A percentile compares a stretch with the other conserved stretches of the same genome.
These are phyloP conservation scores for Dolichotis patagonum DNA, from an alignment of 2,113 vertebrate species.

Conservation along the genomic window DNA sequence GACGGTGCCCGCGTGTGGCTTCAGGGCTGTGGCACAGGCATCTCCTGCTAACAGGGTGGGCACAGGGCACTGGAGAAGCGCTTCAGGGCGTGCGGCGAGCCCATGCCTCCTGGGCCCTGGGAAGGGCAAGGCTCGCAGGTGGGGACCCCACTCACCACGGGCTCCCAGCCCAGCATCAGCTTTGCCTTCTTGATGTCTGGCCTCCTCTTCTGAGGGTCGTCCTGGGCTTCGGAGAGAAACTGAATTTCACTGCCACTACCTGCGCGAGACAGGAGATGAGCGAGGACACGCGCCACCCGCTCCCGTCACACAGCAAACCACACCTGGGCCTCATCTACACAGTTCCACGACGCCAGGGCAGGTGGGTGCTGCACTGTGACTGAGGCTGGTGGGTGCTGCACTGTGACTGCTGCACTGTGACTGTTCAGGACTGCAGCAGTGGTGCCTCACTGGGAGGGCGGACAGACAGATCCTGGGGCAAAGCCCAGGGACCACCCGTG, in stretches of 20 bases:
- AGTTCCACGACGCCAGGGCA: neutral
- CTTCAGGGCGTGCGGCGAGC: neutral
- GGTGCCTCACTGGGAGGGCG: neutral
- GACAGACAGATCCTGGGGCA: neutral
- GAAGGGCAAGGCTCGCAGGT: neutral
- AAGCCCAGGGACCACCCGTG: neutral
- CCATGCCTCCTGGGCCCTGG: neutral
- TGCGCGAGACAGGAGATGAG: conserved; percentile 50
- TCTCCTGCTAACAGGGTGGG: neutral
- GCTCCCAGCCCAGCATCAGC: conserved; percentile 96
- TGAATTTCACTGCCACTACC: conserved; percentile 97
- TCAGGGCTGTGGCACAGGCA: neutral
- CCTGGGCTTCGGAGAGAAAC: conserved; percentile 98
- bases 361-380: neutral
- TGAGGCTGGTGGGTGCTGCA: neutral
- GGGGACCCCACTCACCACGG: conserved; percentile 91
- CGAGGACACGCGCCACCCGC: neutral
- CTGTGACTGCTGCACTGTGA: neutral
- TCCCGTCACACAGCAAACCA: neutral
- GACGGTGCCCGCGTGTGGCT: too few species aligned
- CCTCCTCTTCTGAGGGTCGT: conserved; percentile 97
- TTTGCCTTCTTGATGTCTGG: conserved; percentile 98
- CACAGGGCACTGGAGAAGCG: neutral
- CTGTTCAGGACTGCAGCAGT: neutral
- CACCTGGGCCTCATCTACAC: too few species aligned